Evolutionary conservation across 2,888 invertebrate genomes (phyloP).

Genomic region (Petrophora chlorosata): DNA sequence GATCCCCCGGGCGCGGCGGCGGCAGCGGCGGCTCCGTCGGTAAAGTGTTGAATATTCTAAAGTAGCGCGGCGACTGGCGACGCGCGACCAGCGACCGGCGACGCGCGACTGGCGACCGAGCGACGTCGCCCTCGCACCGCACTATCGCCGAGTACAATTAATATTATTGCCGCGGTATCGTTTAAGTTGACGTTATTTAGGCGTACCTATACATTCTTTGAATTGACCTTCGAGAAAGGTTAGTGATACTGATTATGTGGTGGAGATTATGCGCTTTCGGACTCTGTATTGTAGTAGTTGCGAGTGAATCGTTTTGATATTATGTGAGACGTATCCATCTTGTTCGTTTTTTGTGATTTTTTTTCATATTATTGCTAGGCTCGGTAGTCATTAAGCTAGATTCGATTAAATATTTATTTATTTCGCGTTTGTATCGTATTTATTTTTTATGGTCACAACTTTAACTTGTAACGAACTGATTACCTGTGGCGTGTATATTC

Average conservation of each 20-base stretch:
- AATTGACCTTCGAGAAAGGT: constrained; percentile 82
- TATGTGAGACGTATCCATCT: constrained; percentile 66
- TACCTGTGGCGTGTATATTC: constrained; percentile 23
- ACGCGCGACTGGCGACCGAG: constrained; percentile 65
- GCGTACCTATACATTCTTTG: constrained; percentile 83
- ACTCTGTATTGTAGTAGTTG: constrained; percentile 62
- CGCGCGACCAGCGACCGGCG: constrained; percentile 38
- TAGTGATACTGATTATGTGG: constrained; percentile 80
- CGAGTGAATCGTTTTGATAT: constrained; percentile 63
- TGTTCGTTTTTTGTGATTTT: constrained; percentile 71
- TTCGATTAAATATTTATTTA: constrained; percentile 68
- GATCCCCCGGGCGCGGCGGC: constrained; percentile 84
- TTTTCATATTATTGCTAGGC: constrained; percentile 75
- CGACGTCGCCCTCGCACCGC: constrained; percentile 57
- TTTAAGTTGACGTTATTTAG: constrained; percentile 77
- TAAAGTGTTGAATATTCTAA: constrained; percentile 79
- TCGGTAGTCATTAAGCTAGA: constrained; percentile 79
- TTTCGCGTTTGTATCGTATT: constrained; percentile 52
- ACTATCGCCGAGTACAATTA: constrained; percentile 75
- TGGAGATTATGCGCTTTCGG: constrained; percentile 66
- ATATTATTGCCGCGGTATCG: constrained; percentile 66
- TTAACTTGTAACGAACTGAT: constrained; percentile 39
- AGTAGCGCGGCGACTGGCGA: constrained; percentile 58
- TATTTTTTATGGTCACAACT: constrained; percentile 66
- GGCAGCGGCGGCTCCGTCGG: constrained; percentile 65